A percentile compares a stretch with the other conserved stretches of the same genome.
Evolutionary conservation across 1,140 invertebrate species (phyloP).

Genomic region (Oscheius sp.): DNA sequence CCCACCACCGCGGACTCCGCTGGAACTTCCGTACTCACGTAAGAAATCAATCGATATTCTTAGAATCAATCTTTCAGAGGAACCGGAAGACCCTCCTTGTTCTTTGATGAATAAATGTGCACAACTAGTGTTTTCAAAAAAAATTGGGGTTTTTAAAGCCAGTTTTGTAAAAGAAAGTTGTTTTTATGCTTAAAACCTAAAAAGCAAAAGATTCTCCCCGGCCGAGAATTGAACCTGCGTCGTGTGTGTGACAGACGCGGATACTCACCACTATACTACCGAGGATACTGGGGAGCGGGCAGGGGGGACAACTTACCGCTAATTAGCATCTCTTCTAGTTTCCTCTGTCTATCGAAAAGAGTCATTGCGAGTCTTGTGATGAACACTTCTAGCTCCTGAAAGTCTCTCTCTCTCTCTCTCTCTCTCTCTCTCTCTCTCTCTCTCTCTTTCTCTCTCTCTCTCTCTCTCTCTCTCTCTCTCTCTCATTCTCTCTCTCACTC

Average conservation of each 20-base stretch:
- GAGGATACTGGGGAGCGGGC: too few relatives aligned
- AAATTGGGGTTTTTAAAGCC: too few relatives aligned
- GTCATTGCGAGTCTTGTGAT: background rate
- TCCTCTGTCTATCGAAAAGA: background rate
- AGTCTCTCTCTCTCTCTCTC: background rate
- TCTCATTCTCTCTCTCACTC: background rate
- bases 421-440: background rate
- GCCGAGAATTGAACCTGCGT: too few relatives aligned
- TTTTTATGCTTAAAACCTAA: too few relatives aligned
- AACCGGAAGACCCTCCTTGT: background rate
- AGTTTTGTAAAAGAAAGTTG: too few relatives aligned
- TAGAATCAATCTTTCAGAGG: background rate
- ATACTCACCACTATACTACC: conserved; percentile 54
- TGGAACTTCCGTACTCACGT: too few relatives aligned
- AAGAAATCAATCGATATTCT: too few relatives aligned
- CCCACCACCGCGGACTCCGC: too few relatives aligned
- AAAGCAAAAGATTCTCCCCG: too few relatives aligned
- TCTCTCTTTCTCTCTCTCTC: background rate
- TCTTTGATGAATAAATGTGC: background rate
- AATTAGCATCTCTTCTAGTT: background rate
- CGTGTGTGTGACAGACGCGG: conserved; percentile 52
- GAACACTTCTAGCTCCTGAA: background rate
- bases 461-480: background rate
- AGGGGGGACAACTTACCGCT: background rate
- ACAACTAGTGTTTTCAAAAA: background rate